Base-by-base conservation (phyloP, 2,888 invertebrate genomes). In the Schrankia costaestrigalis region DNA sequence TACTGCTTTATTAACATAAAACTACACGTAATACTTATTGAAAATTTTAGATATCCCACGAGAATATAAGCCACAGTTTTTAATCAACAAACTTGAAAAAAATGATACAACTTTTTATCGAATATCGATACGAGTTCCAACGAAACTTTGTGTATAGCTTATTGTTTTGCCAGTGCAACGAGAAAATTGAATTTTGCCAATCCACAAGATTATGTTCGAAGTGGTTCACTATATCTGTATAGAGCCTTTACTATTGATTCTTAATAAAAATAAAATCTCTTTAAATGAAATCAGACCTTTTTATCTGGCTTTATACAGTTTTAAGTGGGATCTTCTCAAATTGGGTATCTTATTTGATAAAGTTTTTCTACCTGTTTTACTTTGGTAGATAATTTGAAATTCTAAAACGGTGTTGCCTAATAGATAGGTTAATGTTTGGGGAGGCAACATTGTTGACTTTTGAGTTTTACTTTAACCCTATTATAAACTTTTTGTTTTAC, bases 101-200 rank as follows among this genome's bases (percentile, higher is more conserved):
- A 37, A 40, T 42, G 37, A 44, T 41, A 43, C 23, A 39, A 54
- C 30, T 57, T 42, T 21, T 40, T 46, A 57, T 56, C 36, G 44
- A 55, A 53, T 48, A 40, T 44, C 56, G 44, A 57, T 57, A 56
- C 41, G 35, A 48, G 54, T 54, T 56, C 47, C 32, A 47, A 49
- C 42, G 41, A 43, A 62, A 63, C 55, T 67, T 63, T 44, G 56
- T 51, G 14, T 44, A 51, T 47, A 43, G 59, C 53, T 60, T 67
- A 70, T 64, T 67, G 65, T 70, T 70, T 64, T 61, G 55, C 57
- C 56, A 60, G 44, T 59, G 61, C 63, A 57, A 33, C 42, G 56
- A 48, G 56, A 51, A 71, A 71, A 71, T 71, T 64, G 65, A 65
- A 66, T 69, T 64, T 54, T 35, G 63, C 54, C 62, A 67, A 67